Base-by-base conservation (phyloP, 2,797 vertebrate genomes). In the Anguilla anguilla region DNA sequence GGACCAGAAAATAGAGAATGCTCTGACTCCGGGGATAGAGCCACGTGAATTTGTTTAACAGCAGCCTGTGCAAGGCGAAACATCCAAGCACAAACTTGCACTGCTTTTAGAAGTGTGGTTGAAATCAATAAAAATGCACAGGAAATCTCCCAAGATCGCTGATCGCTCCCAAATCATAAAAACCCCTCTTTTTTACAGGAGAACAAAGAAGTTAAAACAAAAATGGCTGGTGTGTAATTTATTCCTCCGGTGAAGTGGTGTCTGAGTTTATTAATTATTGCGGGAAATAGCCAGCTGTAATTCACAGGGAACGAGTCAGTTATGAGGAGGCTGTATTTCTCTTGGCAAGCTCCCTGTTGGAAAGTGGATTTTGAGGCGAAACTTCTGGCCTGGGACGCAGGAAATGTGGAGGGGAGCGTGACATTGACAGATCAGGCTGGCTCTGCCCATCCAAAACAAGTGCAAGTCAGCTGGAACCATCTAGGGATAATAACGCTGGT, bases 261-360 rank as follows among this genome's bases (percentile, higher is more conserved):
- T 88, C 87, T 85, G 83, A 88, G 84, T 85, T 85, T 74, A 88
- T 88, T 84, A 89, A 89, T 92, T 91, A 89, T 89, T 90, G 87
- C 83, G 91, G 92, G 92, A 92, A 92, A 90, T 67, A 79, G 88
- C 90, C 91, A 88, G 88, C 90, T 90, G 89, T 90, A 92, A 90
- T 88, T 88, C 90, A 87, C 90, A 90, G 85, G 87, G 64, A 89
- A 61, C 31, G 6, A 87, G 49, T 89, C 67, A 31, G 72, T 35
- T 79, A 74, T 85, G 72, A 87, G 49, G 59, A 35, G 35, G 69
- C 46, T 46, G 57, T 89, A 51, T 89, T 89, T 87, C 86, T 87
- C 67, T 89, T 89, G 88, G 88, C 88, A 85, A 59, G 57, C 69
- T 57, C 43, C 13, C 49, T 64, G 17, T 64, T 43, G 86, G 85